Conservation (phyloP, 2,888 invertebrate species). For the Sinodicranocentrus sp. region DNA sequence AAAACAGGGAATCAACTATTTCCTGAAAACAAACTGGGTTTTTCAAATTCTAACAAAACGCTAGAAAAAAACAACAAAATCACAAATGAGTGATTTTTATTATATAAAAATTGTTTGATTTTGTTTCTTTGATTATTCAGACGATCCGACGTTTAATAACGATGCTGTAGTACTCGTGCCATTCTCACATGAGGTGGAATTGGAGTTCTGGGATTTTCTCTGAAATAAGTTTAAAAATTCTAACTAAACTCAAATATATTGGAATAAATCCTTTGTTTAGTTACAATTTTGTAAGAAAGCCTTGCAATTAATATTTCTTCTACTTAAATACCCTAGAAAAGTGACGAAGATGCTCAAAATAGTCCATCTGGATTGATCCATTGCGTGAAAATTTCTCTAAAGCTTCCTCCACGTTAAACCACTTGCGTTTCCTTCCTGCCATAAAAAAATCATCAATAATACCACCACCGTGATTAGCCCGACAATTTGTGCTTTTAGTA, state of each 20-base stretch:
- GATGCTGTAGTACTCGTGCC: conserved; percentile 30
- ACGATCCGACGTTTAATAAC: conserved; percentile 44
- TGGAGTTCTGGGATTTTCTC: conserved; percentile 51
- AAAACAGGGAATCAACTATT: too few relatives aligned
- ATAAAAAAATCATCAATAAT: background rate
- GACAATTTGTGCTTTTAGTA: background rate
- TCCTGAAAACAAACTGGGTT: too few relatives aligned
- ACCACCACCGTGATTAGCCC: background rate
- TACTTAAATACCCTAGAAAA: conserved; percentile 25
- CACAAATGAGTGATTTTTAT: too few relatives aligned
- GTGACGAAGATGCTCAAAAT: conserved; percentile 71
- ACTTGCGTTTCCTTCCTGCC: conserved; percentile 91
- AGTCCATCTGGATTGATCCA: conserved; percentile 83
- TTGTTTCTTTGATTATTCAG: conserved; percentile 31
- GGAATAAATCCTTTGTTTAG: too few relatives aligned
- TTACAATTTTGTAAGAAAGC: background rate
- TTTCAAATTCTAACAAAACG: too few relatives aligned
- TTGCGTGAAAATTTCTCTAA: conserved; percentile 90
- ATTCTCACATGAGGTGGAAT: conserved; percentile 32
- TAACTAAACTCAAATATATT: too few relatives aligned
- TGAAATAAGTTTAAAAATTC: too few relatives aligned
- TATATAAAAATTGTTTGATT: conserved; percentile 4
- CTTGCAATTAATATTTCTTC: background rate
- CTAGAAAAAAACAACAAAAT: too few relatives aligned
- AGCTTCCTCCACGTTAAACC: conserved; percentile 95